These are phyloP conservation scores for Emydoidea blandingii DNA, from an alignment of 2,797 vertebrate genomes.

Conservation along the genomic window DNA sequence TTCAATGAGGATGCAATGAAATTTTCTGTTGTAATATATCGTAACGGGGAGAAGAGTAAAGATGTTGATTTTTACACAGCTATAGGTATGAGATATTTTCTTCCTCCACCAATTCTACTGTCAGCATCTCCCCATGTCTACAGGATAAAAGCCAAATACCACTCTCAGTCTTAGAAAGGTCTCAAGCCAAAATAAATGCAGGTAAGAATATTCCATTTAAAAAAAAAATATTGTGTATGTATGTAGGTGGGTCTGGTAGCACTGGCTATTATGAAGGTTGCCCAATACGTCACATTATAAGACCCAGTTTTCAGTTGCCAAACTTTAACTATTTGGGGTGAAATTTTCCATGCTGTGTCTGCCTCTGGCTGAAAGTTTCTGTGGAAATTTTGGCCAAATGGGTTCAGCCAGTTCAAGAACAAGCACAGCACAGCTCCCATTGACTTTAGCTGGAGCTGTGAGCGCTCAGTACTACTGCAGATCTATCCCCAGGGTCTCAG, in stretches of 20 bases:
- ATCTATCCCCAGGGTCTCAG: too few species aligned
- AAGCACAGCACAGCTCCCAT: background rate
- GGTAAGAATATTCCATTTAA: constrained; percentile 64
- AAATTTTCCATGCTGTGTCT: background rate
- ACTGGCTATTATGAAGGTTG: rapidly evolving
- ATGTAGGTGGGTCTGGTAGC: background rate
- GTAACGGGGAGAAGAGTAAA: background rate
- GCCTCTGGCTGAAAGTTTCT: background rate
- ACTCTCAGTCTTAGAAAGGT: constrained; percentile 67
- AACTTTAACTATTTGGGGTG: background rate
- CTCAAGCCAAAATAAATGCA: constrained; percentile 65
- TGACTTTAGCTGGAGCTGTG: background rate
- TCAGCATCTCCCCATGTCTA: constrained; percentile 86
- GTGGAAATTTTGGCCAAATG: background rate
- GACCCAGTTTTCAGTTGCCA: background rate
- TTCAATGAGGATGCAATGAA: background rate
- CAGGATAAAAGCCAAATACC: constrained; percentile 70
- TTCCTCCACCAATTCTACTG: constrained; percentile 85
- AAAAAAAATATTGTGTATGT: background rate
- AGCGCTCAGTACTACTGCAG: background rate
- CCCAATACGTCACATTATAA: background rate
- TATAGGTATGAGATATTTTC: constrained; percentile 88
- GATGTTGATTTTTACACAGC: constrained; percentile 79
- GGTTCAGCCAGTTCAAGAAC: background rate
- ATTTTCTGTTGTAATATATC: background rate